Evolutionary conservation across 2,888 invertebrate species (phyloP), one percentile per base, ranked within the genome.

Genomic region (Dusona sp.): DNA sequence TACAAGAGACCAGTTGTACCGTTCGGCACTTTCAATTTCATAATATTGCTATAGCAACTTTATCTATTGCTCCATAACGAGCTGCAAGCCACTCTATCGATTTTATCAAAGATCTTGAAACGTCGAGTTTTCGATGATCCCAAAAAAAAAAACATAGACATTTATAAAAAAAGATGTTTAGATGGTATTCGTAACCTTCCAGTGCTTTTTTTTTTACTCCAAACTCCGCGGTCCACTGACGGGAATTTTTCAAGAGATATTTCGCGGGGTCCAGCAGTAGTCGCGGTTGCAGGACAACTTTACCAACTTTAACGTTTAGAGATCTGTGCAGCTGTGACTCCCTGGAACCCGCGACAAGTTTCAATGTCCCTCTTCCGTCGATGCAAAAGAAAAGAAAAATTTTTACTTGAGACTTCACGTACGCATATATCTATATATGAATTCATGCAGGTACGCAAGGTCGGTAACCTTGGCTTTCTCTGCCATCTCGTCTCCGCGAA

Each of bases 401-500:
- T 79, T 83, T 83, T 80, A 65, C 54, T 72, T 45, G 70, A 75
- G 22, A 25, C 42, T 51, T 33, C 16, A 45, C 72, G 65, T 33
- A 51, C 65, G 25, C 73, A 65, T 48, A 25, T 81, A 74, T 65
- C 54, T 67, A 54, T 42, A 57, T 81, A 67, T 54, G 33, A 9
- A 67, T 67, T 42, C 11, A 48, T 36, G 70, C 54, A 54, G 67
- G 79, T 80, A 65, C 75, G 80, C 83, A 86, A 84, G 88, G 87
- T 88, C 87, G 85, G 65, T 81, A 79, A 88, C 83, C 87, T 88
- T 87, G 87, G 86, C 88, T 88, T 88, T 88, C 88, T 88, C 87
- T 80, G 67, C 83, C 82, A 64, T 78, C 61, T 61, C 81, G 82
- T 73, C 67, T 45, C 51, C 70, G 83, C 57, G 36, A 77, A 78